Evolutionary conservation across 2,797 vertebrate genomes (phyloP).

Genomic region (Hypotaenidia okinawae): DNA sequence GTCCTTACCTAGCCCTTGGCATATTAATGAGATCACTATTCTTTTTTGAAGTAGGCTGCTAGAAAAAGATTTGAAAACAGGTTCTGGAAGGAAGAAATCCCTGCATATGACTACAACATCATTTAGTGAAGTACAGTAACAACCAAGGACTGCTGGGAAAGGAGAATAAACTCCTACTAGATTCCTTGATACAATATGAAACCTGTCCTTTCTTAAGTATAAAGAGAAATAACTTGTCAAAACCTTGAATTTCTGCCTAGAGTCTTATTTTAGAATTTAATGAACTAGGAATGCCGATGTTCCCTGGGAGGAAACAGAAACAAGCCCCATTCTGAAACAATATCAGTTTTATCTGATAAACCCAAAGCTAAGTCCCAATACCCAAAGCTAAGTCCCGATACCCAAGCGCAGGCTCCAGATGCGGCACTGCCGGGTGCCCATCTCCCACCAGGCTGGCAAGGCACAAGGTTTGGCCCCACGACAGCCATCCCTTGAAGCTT

Average conservation of each 20-base stretch:
- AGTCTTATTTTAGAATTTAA: not conserved
- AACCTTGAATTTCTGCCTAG: not conserved
- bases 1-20: not conserved
- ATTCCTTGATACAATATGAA: not conserved
- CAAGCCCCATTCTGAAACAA: not conserved
- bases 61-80: not conserved
- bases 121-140: not conserved
- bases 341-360: not conserved
- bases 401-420: not conserved
- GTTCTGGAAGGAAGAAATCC: conserved; percentile 6
- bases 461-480: not conserved
- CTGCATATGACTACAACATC: not conserved
- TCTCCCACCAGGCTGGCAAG: not conserved
- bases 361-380: not conserved
- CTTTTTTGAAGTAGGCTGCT: not conserved
- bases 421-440: too few species aligned
- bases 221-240: not conserved
- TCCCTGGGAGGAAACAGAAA: not conserved
- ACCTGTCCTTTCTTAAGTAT: not conserved
- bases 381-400: not conserved
- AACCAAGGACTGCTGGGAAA: not conserved
- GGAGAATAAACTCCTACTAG: not conserved
- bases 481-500: not conserved
- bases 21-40: not conserved
- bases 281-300: not conserved